These are phyloP conservation scores for Tolypeutes matacus DNA, from an alignment of 2,797 vertebrate species.

Conservation along the genomic window DNA sequence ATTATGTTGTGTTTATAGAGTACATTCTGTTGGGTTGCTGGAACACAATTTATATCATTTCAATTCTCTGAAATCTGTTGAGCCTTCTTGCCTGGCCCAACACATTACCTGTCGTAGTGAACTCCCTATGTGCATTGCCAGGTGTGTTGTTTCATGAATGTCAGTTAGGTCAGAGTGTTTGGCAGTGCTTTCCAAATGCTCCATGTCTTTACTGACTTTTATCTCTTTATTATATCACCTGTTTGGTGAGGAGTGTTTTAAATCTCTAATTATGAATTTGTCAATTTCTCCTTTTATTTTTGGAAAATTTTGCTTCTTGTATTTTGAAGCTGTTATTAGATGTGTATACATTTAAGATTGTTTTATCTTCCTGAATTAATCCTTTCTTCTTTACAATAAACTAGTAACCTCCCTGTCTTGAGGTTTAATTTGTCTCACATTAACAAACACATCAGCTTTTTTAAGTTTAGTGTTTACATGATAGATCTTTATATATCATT, in stretches of 20 bases:
- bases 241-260: background rate
- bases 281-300: background rate
- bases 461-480: background rate
- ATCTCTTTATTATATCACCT: background rate
- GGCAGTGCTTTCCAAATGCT: background rate
- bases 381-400: background rate
- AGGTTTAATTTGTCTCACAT: background rate
- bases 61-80: background rate
- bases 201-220: background rate
- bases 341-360: background rate
- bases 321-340: background rate
- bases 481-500: background rate
- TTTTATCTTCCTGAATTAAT: background rate
- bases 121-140: background rate
- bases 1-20: background rate
- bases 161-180: background rate
- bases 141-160: background rate
- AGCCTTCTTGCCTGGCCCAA: background rate
- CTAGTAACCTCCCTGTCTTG: background rate
- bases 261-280: background rate
- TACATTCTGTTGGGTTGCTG: background rate
- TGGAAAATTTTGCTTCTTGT: background rate
- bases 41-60: background rate
- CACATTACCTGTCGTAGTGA: no score
- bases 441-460: background rate